A percentile compares a stretch with the other conserved stretches of the same genome.
Conservation (phyloP, 2,888 invertebrate genomes). For the Meandrusa payeni region DNA sequence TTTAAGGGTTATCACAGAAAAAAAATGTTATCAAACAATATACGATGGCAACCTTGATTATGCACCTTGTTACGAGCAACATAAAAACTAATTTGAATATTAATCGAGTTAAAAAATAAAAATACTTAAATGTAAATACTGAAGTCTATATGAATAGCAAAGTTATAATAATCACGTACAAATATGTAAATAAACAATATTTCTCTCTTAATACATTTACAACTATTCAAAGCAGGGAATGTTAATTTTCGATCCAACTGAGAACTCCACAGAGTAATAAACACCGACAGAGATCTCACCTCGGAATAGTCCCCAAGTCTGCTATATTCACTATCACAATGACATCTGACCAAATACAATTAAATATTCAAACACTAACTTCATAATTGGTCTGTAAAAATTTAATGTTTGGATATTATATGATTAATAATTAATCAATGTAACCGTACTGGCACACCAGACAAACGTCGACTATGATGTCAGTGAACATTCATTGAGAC, state of each 20-base stretch:
- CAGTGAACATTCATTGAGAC: no score
- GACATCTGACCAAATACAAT: no score
- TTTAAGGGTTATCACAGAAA: slow-evolving; percentile 72
- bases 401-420: no score
- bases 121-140: slow-evolving; percentile 38
- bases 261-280: neutral
- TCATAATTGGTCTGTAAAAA: no score
- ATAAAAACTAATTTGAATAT: slow-evolving; percentile 25
- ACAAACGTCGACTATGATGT: no score
- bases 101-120: slow-evolving; percentile 23
- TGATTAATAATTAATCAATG: no score
- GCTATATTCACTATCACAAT: no score
- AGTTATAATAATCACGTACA: slow-evolving; percentile 8
- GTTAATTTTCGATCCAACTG: slow-evolving; percentile 41
- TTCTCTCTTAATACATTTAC: slow-evolving; percentile 27
- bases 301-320: no score
- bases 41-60: slow-evolving; percentile 69
- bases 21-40: slow-evolving; percentile 70
- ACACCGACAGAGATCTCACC: neutral
- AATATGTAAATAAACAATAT: slow-evolving; percentile 24
- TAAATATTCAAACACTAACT: no score
- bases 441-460: no score
- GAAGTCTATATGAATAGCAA: slow-evolving; percentile 27
- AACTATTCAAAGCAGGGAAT: slow-evolving; percentile 44
- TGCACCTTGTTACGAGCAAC: slow-evolving; percentile 56